Conservation (phyloP, 2,888 invertebrate genomes). For the Laothoe populi region DNA sequence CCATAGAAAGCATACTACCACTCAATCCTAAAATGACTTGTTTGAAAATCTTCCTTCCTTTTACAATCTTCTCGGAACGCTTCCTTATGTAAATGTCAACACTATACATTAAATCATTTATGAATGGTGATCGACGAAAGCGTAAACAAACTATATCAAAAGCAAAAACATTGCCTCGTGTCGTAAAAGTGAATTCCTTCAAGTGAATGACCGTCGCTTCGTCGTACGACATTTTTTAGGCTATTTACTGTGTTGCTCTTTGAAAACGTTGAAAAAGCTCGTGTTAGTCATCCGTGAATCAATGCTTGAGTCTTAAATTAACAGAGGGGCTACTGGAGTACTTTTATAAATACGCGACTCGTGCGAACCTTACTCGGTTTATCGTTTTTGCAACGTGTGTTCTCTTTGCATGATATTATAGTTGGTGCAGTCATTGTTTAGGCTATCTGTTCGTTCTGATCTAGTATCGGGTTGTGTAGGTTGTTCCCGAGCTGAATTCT, state of each 20-base stretch:
- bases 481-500: constrained; percentile 70
- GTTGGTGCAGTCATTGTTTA: constrained; percentile 73
- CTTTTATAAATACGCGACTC: constrained; percentile 49
- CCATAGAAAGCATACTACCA: no score
- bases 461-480: constrained; percentile 67
- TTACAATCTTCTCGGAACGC: not conserved
- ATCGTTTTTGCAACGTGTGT: constrained; percentile 60
- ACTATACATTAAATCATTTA: not conserved
- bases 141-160: not conserved
- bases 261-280: constrained; percentile 50
- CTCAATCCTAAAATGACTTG: not conserved
- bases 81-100: not conserved
- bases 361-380: constrained; percentile 55
- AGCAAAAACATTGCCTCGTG: not conserved
- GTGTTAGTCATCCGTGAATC: constrained; percentile 74
- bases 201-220: constrained; percentile 5
- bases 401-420: constrained; percentile 68
- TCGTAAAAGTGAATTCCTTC: not conserved
- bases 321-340: constrained; percentile 55
- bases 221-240: constrained; percentile 10
- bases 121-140: constrained; percentile 2
- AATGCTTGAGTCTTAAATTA: constrained; percentile 61
- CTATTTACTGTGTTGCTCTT: not conserved
- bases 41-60: not conserved
- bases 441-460: constrained; percentile 72